phyloP scores from a whole-genome alignment of 1,140 invertebrate species.

The Thaumetopoea pityocampa region DNA sequence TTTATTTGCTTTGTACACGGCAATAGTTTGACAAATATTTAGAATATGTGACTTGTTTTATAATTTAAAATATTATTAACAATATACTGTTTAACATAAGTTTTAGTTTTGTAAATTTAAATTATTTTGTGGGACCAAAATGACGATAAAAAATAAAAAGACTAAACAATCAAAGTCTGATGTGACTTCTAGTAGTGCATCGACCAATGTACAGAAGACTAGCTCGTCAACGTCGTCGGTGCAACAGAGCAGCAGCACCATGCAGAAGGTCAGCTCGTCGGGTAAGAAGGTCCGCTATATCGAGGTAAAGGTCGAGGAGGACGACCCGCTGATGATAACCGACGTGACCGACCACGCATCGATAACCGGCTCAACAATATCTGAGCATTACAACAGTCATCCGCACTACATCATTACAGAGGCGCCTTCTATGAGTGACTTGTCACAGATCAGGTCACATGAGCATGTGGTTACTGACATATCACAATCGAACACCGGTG shows the following conservation, averaged over 20 bases:
- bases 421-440: slow-evolving; percentile 67
- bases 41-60: slow-evolving; percentile 56
- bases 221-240: slow-evolving; percentile 59
- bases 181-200: slow-evolving; percentile 59
- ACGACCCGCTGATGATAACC: slow-evolving; percentile 73
- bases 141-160: slow-evolving; percentile 76
- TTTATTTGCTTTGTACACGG: slow-evolving; percentile 51
- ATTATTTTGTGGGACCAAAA: slow-evolving; percentile 53
- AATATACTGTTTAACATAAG: slow-evolving; percentile 35
- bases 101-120: slow-evolving; percentile 28
- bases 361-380: slow-evolving; percentile 66
- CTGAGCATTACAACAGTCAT: slow-evolving; percentile 71
- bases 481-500: slow-evolving; percentile 59
- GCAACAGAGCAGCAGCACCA: slow-evolving; percentile 56
- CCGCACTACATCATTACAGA: slow-evolving; percentile 75
- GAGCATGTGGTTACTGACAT: slow-evolving; percentile 68
- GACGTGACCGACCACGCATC: slow-evolving; percentile 71
- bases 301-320: slow-evolving; percentile 73
- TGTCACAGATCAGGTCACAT: slow-evolving; percentile 50
- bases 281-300: slow-evolving; percentile 74
- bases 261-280: slow-evolving; percentile 67
- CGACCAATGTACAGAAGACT: slow-evolving; percentile 63
- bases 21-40: slow-evolving; percentile 50
- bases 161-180: slow-evolving; percentile 66
- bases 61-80: slow-evolving; percentile 52